A percentile compares a stretch with the other conserved stretches of the same genome.
These are phyloP conservation scores for Oceanodroma tethys DNA, from an alignment of 2,113 vertebrate species.

Conservation along the genomic window DNA sequence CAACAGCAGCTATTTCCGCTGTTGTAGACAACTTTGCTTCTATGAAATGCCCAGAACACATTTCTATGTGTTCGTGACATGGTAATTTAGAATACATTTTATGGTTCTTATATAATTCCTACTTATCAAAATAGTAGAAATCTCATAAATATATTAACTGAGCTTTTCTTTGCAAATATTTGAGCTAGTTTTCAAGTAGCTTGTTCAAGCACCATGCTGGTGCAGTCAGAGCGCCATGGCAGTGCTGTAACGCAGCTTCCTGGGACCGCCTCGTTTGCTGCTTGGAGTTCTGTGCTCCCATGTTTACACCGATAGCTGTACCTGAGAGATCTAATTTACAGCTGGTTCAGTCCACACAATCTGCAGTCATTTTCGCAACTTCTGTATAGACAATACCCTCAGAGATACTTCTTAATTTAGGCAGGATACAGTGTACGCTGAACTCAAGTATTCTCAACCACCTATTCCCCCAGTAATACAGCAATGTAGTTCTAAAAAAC, in stretches of 20 bases:
- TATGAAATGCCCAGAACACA: neutral
- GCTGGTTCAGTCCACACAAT: neutral
- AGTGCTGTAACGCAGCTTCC: neutral
- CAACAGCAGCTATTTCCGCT: neutral
- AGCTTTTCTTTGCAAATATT: neutral
- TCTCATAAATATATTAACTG: neutral
- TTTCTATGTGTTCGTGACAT: neutral
- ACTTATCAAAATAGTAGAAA: neutral
- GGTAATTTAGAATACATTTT: neutral
- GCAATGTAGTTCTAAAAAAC: neutral
- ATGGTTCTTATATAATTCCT: neutral
- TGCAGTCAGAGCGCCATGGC: rapidly evolving
- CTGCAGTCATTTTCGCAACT: neutral
- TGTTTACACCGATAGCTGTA: neutral
- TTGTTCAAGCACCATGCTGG: neutral
- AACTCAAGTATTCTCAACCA: neutral
- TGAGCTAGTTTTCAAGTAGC: neutral
- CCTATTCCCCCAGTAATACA: neutral
- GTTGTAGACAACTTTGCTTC: neutral
- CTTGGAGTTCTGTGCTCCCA: neutral
- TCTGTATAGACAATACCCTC: neutral
- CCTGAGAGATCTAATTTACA: neutral
- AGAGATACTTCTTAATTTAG: neutral
- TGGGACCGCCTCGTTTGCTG: neutral
- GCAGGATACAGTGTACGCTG: neutral